phyloP scores from a whole-genome alignment of 2,888 invertebrate genomes.

The Cosmopolites sordidus region DNA sequence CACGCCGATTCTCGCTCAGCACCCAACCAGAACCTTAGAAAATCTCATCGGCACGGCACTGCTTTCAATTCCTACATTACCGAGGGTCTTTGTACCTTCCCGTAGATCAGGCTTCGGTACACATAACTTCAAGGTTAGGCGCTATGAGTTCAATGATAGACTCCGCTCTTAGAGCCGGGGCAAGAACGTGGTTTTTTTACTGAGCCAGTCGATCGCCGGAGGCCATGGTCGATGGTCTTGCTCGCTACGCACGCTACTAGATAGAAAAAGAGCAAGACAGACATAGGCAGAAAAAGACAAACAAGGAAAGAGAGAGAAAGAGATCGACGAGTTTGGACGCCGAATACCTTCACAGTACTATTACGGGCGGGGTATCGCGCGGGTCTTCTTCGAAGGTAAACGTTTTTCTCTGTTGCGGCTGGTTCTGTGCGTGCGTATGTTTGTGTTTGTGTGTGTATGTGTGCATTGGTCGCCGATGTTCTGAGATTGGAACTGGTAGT shows the following conservation, averaged over 20 bases:
- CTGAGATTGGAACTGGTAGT: no score
- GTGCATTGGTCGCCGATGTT: background rate
- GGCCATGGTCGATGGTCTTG: constrained; percentile 19
- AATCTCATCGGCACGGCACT: constrained; percentile 1
- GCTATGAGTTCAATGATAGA: constrained; percentile 28
- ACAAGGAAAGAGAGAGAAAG: no score
- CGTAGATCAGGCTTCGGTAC: constrained; percentile 26
- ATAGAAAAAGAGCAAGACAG: no score
- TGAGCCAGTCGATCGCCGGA: constrained; percentile 13
- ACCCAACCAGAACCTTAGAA: no score
- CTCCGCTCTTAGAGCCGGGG: constrained; percentile 18
- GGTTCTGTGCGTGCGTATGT: background rate
- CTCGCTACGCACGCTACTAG: background rate
- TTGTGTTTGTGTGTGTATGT: background rate
- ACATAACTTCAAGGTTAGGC: constrained; percentile 27
- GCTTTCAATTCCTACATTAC: constrained; percentile 15
- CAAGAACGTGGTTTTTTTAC: constrained; percentile 23
- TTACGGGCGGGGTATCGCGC: background rate
- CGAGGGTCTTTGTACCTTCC: constrained; percentile 27
- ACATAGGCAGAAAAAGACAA: no score
- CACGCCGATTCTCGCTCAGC: no score
- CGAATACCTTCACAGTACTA: background rate
- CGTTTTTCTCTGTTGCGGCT: background rate
- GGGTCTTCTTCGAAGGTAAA: background rate
- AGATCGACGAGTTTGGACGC: no score